Percentiles rank a stretch among this genome's conserved stretches.
These are phyloP conservation scores for Manis javanica DNA, from an alignment of 2,797 vertebrate genomes.

Conservation along the genomic window DNA sequence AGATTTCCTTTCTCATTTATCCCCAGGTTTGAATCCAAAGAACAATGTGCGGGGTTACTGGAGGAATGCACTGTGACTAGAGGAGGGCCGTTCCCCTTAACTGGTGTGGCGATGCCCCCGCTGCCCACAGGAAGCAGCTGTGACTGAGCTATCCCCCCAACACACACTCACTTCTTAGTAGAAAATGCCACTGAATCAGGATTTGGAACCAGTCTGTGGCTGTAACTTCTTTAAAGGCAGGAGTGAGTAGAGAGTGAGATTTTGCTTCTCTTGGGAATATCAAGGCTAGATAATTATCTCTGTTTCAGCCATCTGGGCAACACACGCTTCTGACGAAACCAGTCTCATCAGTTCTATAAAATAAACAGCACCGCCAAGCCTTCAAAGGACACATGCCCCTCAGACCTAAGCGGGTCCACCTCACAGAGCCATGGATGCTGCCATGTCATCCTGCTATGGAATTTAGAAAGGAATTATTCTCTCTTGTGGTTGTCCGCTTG, in stretches of 20 bases:
- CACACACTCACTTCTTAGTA: background rate
- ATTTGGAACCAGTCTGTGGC: background rate
- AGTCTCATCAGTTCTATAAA: background rate
- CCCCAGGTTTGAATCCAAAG: background rate
- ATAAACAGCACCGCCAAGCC: background rate
- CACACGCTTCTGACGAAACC: background rate
- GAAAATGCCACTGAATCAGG: background rate
- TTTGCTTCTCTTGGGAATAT: background rate
- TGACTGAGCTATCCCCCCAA: no score
- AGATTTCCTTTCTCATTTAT: background rate
- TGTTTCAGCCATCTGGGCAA: no score
- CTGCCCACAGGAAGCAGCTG: background rate
- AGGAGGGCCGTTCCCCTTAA: background rate
- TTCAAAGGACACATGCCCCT: conserved; percentile 14
- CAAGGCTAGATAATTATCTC: background rate
- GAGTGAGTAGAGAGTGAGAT: background rate
- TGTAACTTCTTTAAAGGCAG: background rate
- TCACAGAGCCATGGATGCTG: background rate
- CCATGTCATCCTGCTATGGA: background rate
- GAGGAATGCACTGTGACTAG: accelerated
- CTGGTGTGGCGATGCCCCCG: no score
- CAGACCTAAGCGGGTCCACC: background rate
- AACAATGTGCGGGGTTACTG: accelerated
- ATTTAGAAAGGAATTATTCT: conserved; percentile 40
- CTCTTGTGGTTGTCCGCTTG: conserved; percentile 10